Percentiles rank a stretch among this genome's conserved stretches.
Evolutionary conservation across 2,797 vertebrate genomes (phyloP).

Genomic region (Cossypha dichroa): DNA sequence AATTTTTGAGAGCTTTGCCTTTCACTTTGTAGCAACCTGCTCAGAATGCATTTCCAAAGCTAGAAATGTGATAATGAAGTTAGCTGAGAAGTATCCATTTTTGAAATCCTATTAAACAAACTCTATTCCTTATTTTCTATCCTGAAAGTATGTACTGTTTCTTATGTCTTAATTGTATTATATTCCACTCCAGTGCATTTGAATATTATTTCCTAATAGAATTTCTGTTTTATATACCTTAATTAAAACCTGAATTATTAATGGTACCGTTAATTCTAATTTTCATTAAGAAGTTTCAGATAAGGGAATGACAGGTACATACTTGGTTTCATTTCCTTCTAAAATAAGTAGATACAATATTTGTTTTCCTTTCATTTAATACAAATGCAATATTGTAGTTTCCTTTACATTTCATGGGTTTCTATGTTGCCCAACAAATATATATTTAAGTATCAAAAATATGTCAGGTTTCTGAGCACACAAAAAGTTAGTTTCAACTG

Average conservation of each 20-base stretch:
- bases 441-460: background rate
- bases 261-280: background rate
- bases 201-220: background rate
- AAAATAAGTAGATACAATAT: background rate
- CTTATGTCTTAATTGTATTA: background rate
- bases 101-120: background rate
- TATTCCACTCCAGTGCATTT: background rate
- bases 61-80: background rate
- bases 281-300: background rate
- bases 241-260: background rate
- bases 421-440: background rate
- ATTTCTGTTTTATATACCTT: background rate
- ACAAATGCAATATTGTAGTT: rapidly evolving
- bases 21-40: background rate
- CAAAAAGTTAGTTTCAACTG: background rate
- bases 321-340: background rate
- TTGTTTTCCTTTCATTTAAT: background rate
- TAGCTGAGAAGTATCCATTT: background rate
- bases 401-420: background rate
- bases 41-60: background rate
- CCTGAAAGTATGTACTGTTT: background rate
- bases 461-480: background rate
- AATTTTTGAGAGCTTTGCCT: background rate
- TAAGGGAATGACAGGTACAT: background rate
- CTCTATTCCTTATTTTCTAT: background rate